Conservation (phyloP, 2,888 invertebrate genomes). For the Acanthosoma haemorrhoidale region DNA sequence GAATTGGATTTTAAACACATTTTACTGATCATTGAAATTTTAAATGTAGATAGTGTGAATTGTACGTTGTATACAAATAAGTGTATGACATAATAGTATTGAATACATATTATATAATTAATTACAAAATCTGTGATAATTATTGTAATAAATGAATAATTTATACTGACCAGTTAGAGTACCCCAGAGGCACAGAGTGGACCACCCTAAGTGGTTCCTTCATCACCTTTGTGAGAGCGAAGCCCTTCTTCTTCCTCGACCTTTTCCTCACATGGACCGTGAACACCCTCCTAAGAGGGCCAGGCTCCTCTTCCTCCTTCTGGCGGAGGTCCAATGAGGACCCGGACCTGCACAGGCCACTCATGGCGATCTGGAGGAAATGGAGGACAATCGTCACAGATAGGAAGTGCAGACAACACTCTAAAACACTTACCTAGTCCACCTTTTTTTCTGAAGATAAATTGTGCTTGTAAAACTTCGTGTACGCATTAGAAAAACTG, state of each 20-base stretch:
- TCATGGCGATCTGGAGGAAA: not conserved
- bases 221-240: conserved; percentile 45
- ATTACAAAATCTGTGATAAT: too few relatives aligned
- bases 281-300: conserved; percentile 46
- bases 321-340: conserved; percentile 43
- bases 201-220: conserved; percentile 47
- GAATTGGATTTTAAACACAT: too few relatives aligned
- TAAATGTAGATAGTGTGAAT: too few relatives aligned
- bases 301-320: conserved; percentile 37
- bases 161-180: conserved; percentile 45
- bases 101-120: too few relatives aligned
- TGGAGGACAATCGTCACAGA: not conserved
- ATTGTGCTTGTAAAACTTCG: too few relatives aligned
- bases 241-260: conserved; percentile 43
- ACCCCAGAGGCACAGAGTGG: conserved; percentile 47
- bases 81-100: too few relatives aligned
- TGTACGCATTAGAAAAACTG: too few relatives aligned
- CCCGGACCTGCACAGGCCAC: conserved; percentile 42
- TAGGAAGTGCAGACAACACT: not conserved
- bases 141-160: too few relatives aligned
- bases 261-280: conserved; percentile 45
- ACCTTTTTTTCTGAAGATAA: too few relatives aligned
- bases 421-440: not conserved
- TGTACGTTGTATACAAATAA: too few relatives aligned
- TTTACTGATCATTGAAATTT: too few relatives aligned